Percentiles rank a stretch among this genome's conserved stretches.
Evolutionary conservation across 2,113 vertebrate genomes (phyloP).

Genomic region (Taurulus bubalis): DNA sequence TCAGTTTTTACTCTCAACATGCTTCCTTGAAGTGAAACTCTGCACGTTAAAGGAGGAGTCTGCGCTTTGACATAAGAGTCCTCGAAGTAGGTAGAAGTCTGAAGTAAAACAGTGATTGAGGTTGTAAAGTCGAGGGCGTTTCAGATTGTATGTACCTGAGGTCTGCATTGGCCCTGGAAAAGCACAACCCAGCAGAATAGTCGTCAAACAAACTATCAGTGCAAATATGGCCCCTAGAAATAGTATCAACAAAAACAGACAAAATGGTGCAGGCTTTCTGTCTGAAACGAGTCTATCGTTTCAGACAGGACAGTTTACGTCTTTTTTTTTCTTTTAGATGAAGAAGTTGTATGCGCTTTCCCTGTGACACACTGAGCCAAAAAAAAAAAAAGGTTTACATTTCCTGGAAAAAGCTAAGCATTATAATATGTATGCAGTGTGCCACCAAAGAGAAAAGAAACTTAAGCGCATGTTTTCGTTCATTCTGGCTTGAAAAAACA

Average conservation of each 20-base stretch:
- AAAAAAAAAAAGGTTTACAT: slow-evolving; percentile 17
- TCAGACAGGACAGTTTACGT: slow-evolving; percentile 40
- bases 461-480: slow-evolving; percentile 5
- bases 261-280: slow-evolving; percentile 16
- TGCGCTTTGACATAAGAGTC: slow-evolving; percentile 24
- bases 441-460: slow-evolving; percentile 25
- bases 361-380: slow-evolving; percentile 17
- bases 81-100: slow-evolving; percentile 19
- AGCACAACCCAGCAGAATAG: slow-evolving; percentile 68
- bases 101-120: slow-evolving; percentile 57
- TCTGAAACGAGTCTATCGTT: slow-evolving; percentile 39
- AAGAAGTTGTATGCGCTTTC: slow-evolving; percentile 20
- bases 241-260: slow-evolving; percentile 38
- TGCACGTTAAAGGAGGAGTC: slow-evolving; percentile 13
- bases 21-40: slow-evolving; percentile 39
- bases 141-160: slow-evolving; percentile 77
- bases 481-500: slow-evolving; percentile 38
- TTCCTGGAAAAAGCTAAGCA: slow-evolving; percentile 28
- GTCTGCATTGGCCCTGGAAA: slow-evolving; percentile 72
- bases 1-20: slow-evolving; percentile 37
- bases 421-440: slow-evolving; percentile 18
- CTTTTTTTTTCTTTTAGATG: not conserved
- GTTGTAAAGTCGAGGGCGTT: slow-evolving; percentile 61
- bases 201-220: slow-evolving; percentile 66
- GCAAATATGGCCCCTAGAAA: slow-evolving; percentile 78